phyloP scores from a whole-genome alignment of 2,888 invertebrate genomes.

The Nephrotoma appendiculata region DNA sequence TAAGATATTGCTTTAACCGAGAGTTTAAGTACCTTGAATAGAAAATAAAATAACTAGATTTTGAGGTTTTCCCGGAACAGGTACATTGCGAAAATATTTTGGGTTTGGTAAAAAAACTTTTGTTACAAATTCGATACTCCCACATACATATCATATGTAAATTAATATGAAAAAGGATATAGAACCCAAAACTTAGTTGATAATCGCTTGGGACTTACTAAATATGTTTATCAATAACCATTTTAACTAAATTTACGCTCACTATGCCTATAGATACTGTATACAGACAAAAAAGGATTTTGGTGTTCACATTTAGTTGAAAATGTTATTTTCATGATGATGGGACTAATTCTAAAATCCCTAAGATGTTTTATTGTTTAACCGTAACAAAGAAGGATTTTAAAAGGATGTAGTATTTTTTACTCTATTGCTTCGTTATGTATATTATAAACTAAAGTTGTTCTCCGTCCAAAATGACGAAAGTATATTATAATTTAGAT shows the following conservation, averaged over 20 bases:
- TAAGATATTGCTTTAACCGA: too few relatives aligned
- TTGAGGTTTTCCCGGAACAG: too few relatives aligned
- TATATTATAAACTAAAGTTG: neutral
- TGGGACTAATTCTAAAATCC: neutral
- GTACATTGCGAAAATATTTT: too few relatives aligned
- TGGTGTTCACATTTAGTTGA: neutral
- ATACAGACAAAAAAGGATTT: neutral
- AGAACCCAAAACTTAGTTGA: neutral
- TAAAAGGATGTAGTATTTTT: neutral
- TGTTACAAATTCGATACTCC: neutral
- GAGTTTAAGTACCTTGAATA: too few relatives aligned
- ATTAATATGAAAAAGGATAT: neutral
- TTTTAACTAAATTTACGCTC: neutral
- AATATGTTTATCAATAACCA: neutral
- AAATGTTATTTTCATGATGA: neutral
- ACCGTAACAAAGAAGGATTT: neutral
- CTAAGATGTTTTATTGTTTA: neutral
- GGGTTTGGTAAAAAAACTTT: neutral
- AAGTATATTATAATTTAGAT: too few relatives aligned
- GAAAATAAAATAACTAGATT: too few relatives aligned
- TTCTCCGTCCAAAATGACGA: too few relatives aligned
- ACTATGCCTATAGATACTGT: neutral
- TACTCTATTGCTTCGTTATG: neutral
- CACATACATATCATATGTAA: neutral
- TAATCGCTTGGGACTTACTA: neutral